phyloP scores from a whole-genome alignment of 2,113 vertebrate species.

The Romanogobio albipinnatus region DNA sequence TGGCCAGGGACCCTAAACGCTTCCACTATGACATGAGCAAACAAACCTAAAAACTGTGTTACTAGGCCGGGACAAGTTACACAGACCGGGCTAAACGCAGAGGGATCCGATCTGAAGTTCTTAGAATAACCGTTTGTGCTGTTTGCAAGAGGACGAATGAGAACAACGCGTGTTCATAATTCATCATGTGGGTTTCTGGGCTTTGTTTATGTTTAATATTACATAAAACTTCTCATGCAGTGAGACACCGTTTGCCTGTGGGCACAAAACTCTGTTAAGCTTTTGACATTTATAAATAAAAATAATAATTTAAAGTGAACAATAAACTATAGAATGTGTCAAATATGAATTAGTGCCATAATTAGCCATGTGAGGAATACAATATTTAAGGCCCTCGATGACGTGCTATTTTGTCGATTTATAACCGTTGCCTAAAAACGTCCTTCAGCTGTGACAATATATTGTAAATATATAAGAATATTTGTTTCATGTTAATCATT shows the following conservation, averaged over 20 bases:
- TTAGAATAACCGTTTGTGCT: not conserved
- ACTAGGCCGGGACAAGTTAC: not conserved
- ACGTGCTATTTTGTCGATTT: not conserved
- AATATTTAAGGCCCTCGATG: not conserved
- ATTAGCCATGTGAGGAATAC: not conserved
- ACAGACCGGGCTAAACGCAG: not conserved
- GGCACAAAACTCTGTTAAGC: not conserved
- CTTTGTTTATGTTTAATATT: not conserved
- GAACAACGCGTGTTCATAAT: not conserved
- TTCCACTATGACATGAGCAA: not conserved
- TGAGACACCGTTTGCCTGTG: not conserved
- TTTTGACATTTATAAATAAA: not conserved
- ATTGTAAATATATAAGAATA: not conserved
- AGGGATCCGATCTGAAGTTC: not conserved
- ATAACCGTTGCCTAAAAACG: not conserved
- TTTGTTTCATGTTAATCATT: not conserved
- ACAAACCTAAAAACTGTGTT: not conserved
- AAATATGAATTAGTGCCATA: not conserved
- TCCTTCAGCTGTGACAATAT: not conserved
- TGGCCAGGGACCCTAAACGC: not conserved
- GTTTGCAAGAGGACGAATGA: slow-evolving; percentile 5
- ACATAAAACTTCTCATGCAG: not conserved
- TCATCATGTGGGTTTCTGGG: not conserved
- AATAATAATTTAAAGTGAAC: not conserved
- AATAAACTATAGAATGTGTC: not conserved